These are phyloP conservation scores for Eurypyga helias DNA, from an alignment of 2,113 vertebrate species.

Conservation along the genomic window DNA sequence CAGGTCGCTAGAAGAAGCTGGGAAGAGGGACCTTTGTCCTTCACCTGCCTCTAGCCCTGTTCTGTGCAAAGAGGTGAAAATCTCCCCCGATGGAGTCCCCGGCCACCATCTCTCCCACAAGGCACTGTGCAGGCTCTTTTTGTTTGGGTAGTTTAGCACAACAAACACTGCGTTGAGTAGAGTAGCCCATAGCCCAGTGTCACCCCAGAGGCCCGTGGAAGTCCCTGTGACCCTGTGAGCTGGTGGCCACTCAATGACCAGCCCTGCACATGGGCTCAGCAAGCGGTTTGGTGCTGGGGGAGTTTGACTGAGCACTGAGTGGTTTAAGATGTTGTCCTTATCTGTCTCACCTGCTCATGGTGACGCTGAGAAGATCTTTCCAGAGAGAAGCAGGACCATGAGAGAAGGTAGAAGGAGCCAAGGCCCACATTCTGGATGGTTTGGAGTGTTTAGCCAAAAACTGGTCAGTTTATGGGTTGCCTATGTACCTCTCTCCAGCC, in stretches of 20 bases:
- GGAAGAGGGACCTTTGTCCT: background rate
- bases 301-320: background rate
- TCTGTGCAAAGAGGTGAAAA: background rate
- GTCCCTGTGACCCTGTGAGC: background rate
- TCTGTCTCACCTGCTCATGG: background rate
- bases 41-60: background rate
- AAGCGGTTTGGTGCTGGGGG: background rate
- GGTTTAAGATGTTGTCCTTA: background rate
- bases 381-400: background rate
- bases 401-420: background rate
- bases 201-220: background rate
- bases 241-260: background rate
- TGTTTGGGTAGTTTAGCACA: background rate
- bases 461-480: background rate
- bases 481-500: background rate
- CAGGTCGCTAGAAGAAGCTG: background rate
- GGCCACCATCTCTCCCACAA: background rate
- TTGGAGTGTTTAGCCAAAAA: background rate
- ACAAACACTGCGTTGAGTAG: fast-evolving
- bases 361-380: background rate
- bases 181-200: background rate
- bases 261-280: fast-evolving
- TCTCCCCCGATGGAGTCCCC: fast-evolving
- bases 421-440: background rate
- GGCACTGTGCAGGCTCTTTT: background rate